Conservation (phyloP, 2,888 invertebrate genomes). For the Coleophora flavipennella region DNA sequence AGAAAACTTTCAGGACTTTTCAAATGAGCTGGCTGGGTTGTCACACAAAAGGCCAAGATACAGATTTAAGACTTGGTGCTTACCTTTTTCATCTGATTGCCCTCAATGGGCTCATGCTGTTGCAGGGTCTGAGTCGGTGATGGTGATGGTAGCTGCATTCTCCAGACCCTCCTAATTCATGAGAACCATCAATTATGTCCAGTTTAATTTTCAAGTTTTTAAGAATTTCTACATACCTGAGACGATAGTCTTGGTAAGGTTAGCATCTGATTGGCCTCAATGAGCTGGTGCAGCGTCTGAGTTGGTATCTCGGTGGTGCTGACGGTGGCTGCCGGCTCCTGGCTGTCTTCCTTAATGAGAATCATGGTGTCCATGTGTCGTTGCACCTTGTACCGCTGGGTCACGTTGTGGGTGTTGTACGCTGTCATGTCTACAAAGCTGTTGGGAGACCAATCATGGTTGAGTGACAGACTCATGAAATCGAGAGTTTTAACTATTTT, state of each 20-base stretch:
- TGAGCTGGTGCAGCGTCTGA: slow-evolving; percentile 88
- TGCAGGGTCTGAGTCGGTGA: too few species aligned
- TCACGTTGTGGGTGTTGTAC: slow-evolving; percentile 75
- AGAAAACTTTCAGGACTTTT: too few species aligned
- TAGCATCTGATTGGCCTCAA: slow-evolving; percentile 90
- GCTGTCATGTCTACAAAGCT: slow-evolving; percentile 79
- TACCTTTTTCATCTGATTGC: too few species aligned
- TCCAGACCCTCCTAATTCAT: too few species aligned
- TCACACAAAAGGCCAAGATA: too few species aligned
- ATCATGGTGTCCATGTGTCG: slow-evolving; percentile 74
- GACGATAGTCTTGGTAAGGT: slow-evolving; percentile 91
- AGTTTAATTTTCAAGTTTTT: too few species aligned
- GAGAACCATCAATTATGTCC: too few species aligned
- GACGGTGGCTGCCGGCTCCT: slow-evolving; percentile 86
- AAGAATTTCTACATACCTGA: slow-evolving; percentile 68
- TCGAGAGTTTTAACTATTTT: too few species aligned
- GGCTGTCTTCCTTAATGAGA: slow-evolving; percentile 89
- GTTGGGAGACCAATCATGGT: slow-evolving; percentile 3
- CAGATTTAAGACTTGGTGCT: too few species aligned
- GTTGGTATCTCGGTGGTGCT: slow-evolving; percentile 93
- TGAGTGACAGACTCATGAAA: not conserved
- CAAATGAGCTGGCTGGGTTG: too few species aligned
- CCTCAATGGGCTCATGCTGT: too few species aligned
- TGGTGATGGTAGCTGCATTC: too few species aligned
- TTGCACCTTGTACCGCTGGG: slow-evolving; percentile 80